Percentiles rank a stretch among this genome's conserved stretches.
Evolutionary conservation across 2,888 invertebrate species (phyloP).

Genomic region (Brachylomia viminalis): DNA sequence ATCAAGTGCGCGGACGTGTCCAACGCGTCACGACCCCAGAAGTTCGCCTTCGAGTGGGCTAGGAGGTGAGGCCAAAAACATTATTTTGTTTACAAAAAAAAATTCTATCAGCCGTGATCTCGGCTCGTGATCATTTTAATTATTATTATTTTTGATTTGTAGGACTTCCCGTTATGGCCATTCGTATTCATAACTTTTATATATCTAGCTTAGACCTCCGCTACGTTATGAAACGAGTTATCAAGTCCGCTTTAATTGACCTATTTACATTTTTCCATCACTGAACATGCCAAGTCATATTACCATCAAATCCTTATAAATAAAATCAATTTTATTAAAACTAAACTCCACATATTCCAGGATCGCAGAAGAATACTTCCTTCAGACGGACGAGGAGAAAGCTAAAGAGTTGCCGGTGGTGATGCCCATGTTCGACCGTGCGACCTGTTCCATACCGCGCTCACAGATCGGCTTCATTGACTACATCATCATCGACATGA

Average conservation of each 20-base stretch:
- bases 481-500: constrained; percentile 99
- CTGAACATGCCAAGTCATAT: not conserved
- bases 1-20: constrained; percentile 99
- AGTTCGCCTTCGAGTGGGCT: constrained; percentile 97
- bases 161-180: not conserved
- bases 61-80: constrained; percentile 84
- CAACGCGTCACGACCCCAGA: constrained; percentile 97
- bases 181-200: not conserved
- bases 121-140: not conserved
- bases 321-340: not conserved
- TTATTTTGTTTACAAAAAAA: not conserved
- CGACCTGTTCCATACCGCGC: constrained; percentile 98
- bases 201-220: not conserved
- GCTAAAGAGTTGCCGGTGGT: constrained; percentile 96
- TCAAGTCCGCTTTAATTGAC: not conserved
- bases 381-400: constrained; percentile 99
- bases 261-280: not conserved
- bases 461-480: constrained; percentile 99
- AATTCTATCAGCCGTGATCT: not conserved
- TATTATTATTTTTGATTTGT: not conserved
- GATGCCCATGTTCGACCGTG: constrained; percentile 99
- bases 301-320: not conserved
- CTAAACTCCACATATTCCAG: constrained; percentile 78
- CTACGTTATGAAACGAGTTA: not conserved
- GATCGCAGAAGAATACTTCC: constrained; percentile 99